phyloP scores from a whole-genome alignment of 1,140 invertebrate species.

The Leptinotarsa undecemlineata region DNA sequence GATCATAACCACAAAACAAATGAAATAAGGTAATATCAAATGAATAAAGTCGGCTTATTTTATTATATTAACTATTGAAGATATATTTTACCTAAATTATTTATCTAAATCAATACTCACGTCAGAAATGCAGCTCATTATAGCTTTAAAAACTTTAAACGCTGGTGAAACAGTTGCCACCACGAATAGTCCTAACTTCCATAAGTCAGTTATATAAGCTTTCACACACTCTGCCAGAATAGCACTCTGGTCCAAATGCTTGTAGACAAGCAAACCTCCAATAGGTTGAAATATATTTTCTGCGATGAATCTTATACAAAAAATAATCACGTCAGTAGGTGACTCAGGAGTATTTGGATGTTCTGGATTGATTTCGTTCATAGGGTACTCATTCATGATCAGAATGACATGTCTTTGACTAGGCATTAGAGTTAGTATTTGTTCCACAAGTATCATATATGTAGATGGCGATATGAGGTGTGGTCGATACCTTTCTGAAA shows the following conservation, averaged over 20 bases:
- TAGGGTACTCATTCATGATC: constrained; percentile 17
- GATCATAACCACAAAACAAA: not conserved
- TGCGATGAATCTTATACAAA: constrained; percentile 16
- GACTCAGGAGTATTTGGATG: constrained; percentile 12
- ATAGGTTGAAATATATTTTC: constrained; percentile 22
- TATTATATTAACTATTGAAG: not conserved
- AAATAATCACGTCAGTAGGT: constrained; percentile 21
- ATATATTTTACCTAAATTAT: too few species aligned
- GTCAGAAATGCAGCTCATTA: constrained; percentile 9
- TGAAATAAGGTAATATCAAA: too few species aligned
- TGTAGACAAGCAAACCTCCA: constrained; percentile 10
- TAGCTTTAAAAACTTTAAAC: constrained; percentile 11
- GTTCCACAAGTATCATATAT: constrained; percentile 7
- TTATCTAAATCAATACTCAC: not conserved
- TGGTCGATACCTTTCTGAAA: constrained; percentile 16
- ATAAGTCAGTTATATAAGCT: constrained; percentile 21
- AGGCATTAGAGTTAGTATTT: constrained; percentile 20
- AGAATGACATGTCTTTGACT: constrained; percentile 17
- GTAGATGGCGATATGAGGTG: constrained; percentile 3
- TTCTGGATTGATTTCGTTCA: constrained; percentile 21
- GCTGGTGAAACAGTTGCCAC: constrained; percentile 16
- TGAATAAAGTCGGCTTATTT: not conserved
- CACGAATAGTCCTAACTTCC: constrained; percentile 15
- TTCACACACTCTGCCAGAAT: constrained; percentile 17
- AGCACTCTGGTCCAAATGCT: constrained; percentile 10